Evolutionary conservation across 2,113 vertebrate genomes (phyloP).

Genomic region (Oreotrochilus melanogaster): DNA sequence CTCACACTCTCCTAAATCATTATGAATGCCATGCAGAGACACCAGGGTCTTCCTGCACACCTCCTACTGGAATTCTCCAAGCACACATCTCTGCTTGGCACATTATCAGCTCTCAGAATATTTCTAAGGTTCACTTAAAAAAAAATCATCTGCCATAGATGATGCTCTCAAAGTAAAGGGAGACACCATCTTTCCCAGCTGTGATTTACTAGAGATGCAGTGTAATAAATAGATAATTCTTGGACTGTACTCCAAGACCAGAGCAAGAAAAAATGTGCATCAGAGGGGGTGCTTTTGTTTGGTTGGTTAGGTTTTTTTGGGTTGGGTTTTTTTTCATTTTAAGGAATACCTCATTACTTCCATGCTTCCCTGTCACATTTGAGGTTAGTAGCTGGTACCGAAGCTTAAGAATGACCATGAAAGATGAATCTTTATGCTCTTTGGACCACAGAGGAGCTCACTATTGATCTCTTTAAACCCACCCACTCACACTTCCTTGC

Average conservation of each 20-base stretch:
- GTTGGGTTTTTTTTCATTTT: background rate
- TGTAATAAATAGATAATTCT: background rate
- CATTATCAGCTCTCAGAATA: background rate
- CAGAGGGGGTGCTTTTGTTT: background rate
- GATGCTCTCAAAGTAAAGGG: background rate
- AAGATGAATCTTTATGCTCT: background rate
- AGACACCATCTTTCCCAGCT: background rate
- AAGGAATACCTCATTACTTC: background rate
- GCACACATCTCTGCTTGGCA: background rate
- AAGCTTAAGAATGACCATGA: background rate
- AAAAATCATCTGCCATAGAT: background rate
- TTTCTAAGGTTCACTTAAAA: background rate
- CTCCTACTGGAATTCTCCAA: background rate
- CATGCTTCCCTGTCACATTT: background rate
- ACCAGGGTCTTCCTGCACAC: background rate
- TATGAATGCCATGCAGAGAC: background rate
- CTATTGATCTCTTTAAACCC: slow-evolving; percentile 22
- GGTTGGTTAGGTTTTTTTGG: background rate
- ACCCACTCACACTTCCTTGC: background rate
- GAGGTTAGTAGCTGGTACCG: background rate
- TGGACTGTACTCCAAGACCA: background rate
- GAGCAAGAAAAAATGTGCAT: background rate
- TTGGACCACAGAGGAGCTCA: background rate
- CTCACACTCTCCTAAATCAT: background rate
- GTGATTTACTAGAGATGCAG: background rate